A percentile compares a stretch with the other conserved stretches of the same genome.
These are phyloP conservation scores for Aratinga solstitialis DNA, from an alignment of 2,797 vertebrate genomes.

Conservation along the genomic window DNA sequence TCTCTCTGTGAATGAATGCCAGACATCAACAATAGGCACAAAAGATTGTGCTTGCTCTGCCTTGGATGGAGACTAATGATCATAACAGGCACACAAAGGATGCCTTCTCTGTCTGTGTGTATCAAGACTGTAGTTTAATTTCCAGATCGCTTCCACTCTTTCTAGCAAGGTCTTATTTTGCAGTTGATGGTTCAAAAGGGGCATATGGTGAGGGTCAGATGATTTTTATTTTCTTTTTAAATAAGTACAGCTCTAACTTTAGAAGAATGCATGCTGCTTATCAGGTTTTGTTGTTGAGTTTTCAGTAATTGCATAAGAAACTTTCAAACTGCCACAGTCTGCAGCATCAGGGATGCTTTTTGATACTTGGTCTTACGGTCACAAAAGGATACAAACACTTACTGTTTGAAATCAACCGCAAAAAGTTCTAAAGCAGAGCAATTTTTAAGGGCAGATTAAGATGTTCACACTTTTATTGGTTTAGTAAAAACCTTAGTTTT, in stretches of 20 bases:
- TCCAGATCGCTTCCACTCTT: not conserved
- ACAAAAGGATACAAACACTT: not conserved
- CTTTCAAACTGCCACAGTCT: not conserved
- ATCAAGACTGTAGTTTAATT: constrained; percentile 10
- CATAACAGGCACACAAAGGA: not conserved
- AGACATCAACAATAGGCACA: not conserved
- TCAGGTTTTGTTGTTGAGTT: not conserved
- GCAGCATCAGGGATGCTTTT: not conserved
- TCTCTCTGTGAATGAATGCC: not conserved
- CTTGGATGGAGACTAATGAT: constrained; percentile 1
- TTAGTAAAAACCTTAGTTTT: constrained; percentile 35
- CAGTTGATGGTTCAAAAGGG: not conserved
- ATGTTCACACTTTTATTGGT: not conserved
- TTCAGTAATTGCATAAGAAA: not conserved
- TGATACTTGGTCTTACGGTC: not conserved
- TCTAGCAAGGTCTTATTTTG: not conserved
- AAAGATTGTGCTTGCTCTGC: constrained; percentile 9
- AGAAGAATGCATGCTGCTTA: not conserved
- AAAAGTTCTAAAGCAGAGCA: not conserved
- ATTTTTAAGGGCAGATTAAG: constrained; percentile 13
- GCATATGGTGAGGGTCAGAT: not conserved
- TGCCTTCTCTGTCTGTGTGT: not conserved
- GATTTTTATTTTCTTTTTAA: accelerated
- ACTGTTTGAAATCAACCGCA: not conserved
- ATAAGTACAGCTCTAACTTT: not conserved